Conservation (phyloP, 2,113 vertebrate genomes). For the Coturnix japonica region DNA sequence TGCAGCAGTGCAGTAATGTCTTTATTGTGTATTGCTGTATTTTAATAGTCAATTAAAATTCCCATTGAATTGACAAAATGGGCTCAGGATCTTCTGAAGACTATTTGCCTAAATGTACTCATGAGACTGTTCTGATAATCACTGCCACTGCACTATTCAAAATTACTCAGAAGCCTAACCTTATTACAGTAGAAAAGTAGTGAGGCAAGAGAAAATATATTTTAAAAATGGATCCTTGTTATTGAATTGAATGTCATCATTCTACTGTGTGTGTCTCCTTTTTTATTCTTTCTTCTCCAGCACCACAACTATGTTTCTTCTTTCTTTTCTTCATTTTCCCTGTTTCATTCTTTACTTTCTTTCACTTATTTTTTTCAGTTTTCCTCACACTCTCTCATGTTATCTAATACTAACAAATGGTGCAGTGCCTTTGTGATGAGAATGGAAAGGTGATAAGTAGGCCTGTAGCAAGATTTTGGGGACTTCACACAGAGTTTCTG, state of each 20-base stretch:
- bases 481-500: constrained; percentile 15
- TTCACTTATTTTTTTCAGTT: neutral
- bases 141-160: neutral
- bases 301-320: neutral
- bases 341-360: neutral
- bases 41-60: constrained; percentile 62
- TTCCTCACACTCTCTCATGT: neutral
- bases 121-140: constrained; percentile 31
- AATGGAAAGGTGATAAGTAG: constrained; percentile 6
- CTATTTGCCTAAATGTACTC: constrained; percentile 34
- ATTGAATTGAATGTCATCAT: neutral
- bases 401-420: constrained; percentile 15
- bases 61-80: constrained; percentile 52
- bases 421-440: neutral
- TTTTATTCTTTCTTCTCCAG: neutral
- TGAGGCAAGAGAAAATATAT: neutral
- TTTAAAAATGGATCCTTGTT: neutral
- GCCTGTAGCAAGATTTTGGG: constrained; percentile 10
- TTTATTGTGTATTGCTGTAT: constrained; percentile 31
- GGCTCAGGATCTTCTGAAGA: constrained; percentile 25
- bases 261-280: neutral
- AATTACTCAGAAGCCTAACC: neutral
- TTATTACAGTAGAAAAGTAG: constrained; percentile 12
- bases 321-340: neutral
- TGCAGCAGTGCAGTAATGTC: constrained; percentile 15